Evolutionary conservation across 2,888 invertebrate species (phyloP), one percentile per base, ranked within the genome.

Genomic region (Biston stratarius): DNA sequence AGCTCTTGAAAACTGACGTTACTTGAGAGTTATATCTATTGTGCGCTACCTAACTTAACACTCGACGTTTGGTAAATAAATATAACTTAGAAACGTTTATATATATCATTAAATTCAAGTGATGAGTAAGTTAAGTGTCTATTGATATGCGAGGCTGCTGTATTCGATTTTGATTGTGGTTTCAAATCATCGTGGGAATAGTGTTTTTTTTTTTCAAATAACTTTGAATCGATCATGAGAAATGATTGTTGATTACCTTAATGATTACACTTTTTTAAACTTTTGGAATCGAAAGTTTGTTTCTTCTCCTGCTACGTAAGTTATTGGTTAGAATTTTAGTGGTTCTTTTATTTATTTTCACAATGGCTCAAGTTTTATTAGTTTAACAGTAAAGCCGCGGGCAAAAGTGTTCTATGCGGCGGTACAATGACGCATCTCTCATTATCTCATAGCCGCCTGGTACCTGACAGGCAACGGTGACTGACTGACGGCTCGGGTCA

Each of bases 401-500:
- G 34, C 61, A 44, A n/a, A 52, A 49, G 49, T 48, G 49, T 49
- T 9, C 24, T 40, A 40, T 40, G 15, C 49, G 15, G 48, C 40
- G 8, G 1, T 14, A 45, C 40, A 60, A 67, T 60, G 67, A 68
- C 60, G 56, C 64, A 71, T 67, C 63, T 73, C 69, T 80, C 78
- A 79, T 81, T 82, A 79, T 76, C 78, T 73, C 74, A 71, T 82
- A 77, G 77, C 79, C 77, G 76, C 82, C 77, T 77, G 70, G 78
- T 80, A 78, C 75, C 52, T 59, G 72, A 53, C 73, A 71, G 70
- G 60, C 42, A 74, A 75, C 76, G 74, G 76, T 70, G 74, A 65
- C 68, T 78, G 74, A 80, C 63, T 75, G 84, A 86, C 78, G 78
- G 86, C 80, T 77, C 78, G 74, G 84, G 85, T 83, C 81, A 75